A percentile compares a stretch with the other conserved stretches of the same genome.
These are phyloP conservation scores for Corythoichthys haematopterus DNA, from an alignment of 2,113 vertebrate species.

Conservation along the genomic window DNA sequence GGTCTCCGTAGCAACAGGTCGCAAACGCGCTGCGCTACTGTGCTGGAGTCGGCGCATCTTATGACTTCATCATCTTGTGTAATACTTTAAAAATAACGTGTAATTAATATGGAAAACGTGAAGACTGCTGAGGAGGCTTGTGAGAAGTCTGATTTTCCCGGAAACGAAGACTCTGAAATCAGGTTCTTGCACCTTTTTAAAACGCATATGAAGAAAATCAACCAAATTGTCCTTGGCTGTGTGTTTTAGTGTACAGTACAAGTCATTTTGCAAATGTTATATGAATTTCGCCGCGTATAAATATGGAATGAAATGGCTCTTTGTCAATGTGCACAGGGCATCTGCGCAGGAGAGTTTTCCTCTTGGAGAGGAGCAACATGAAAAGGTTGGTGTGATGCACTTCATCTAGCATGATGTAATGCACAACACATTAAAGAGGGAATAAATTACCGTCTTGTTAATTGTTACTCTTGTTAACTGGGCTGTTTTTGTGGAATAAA, in stretches of 20 bases:
- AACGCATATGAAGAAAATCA: background rate
- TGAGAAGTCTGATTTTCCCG: constrained; percentile 23
- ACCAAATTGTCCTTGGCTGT: background rate
- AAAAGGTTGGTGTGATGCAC: constrained; percentile 26
- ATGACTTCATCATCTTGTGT: background rate
- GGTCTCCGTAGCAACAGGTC: constrained; percentile 36
- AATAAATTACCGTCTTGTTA: too few relatives aligned
- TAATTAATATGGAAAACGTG: constrained; percentile 30
- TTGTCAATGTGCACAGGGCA: constrained; percentile 8
- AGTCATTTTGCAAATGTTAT: background rate
- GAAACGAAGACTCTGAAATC: constrained; percentile 35
- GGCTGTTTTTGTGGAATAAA: too few relatives aligned
- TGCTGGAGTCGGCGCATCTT: background rate
- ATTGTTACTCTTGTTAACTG: too few relatives aligned
- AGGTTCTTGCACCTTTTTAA: background rate
- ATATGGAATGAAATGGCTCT: background rate
- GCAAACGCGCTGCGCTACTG: constrained; percentile 10
- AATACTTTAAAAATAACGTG: background rate
- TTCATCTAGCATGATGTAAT: background rate
- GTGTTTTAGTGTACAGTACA: background rate
- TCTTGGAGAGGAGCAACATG: constrained; percentile 32
- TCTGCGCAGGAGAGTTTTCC: constrained; percentile 42
- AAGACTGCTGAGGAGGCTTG: background rate
- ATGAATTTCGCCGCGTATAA: background rate
- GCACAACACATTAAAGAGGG: too few relatives aligned